phyloP scores from a whole-genome alignment of 2,797 vertebrate genomes.

The Onychomys leucogaster region DNA sequence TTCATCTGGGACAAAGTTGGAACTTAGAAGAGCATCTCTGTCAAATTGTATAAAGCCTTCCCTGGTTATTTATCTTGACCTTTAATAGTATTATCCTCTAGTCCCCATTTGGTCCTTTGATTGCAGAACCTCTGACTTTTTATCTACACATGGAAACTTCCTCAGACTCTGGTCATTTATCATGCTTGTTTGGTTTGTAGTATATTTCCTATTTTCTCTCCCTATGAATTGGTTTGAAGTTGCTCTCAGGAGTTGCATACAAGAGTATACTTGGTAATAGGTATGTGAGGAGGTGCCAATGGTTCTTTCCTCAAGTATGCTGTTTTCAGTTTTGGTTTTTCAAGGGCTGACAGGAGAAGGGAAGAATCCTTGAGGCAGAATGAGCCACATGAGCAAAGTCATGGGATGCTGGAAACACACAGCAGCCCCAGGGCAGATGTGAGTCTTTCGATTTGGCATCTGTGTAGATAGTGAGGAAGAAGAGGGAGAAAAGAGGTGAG shows the following conservation, averaged over 20 bases:
- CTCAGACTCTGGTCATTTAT: neutral
- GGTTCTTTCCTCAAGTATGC: neutral
- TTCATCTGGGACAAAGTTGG: neutral
- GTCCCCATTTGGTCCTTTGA: neutral
- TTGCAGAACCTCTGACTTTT: neutral
- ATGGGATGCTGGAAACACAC: neutral
- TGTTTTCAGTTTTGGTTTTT: neutral
- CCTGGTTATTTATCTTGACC: neutral
- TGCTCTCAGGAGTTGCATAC: neutral
- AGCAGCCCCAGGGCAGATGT: neutral
- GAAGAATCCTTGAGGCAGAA: neutral
- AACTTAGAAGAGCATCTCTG: neutral
- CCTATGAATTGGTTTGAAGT: slow-evolving; percentile 2
- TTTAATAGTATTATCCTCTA: neutral
- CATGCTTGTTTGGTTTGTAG: neutral
- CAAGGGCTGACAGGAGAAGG: neutral
- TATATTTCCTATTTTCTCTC: neutral
- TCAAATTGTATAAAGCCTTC: neutral
- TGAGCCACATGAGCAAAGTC: neutral
- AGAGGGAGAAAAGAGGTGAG: neutral
- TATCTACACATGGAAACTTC: neutral
- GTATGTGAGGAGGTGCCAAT: neutral
- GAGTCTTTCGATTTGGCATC: slow-evolving; percentile 10
- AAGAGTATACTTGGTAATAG: neutral
- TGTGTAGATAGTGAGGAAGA: neutral